Evolutionary conservation across 2,113 vertebrate genomes (phyloP).

Genomic region (Cathartes aura): DNA sequence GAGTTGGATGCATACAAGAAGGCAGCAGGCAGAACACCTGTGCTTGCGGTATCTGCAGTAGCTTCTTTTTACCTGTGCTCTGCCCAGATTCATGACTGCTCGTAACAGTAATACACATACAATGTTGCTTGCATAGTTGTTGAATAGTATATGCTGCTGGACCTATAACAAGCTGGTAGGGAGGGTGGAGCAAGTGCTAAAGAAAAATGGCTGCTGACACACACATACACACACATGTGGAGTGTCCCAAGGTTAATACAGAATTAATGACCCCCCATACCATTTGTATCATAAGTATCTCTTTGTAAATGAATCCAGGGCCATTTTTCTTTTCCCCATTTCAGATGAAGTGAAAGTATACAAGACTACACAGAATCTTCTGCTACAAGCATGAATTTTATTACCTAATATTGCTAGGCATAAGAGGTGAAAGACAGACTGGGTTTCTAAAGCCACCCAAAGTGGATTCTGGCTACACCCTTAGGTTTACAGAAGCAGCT

Average conservation of each 20-base stretch:
- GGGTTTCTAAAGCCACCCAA: conserved; percentile 14
- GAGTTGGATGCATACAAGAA: not conserved
- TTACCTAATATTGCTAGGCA: not conserved
- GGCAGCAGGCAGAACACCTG: not conserved
- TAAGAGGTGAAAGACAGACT: not conserved
- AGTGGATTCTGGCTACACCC: conserved; percentile 49
- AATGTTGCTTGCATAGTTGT: not conserved
- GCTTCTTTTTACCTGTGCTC: not conserved
- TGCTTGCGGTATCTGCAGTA: not conserved
- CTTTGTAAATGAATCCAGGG: not conserved
- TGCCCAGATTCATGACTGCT: not conserved
- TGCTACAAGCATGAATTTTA: not conserved
- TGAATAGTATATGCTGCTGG: not conserved
- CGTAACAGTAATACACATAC: not conserved
- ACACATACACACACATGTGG: not conserved
- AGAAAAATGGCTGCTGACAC: not conserved
- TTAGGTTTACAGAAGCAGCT: conserved; percentile 65
- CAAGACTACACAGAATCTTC: not conserved
- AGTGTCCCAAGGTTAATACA: not conserved
- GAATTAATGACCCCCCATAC: not conserved
- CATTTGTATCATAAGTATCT: not conserved
- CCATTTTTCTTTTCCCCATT: not conserved
- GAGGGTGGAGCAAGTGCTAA: not conserved
- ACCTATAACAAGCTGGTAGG: not conserved
- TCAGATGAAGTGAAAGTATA: not conserved